These are phyloP conservation scores for Potamilus streckersoni DNA, from an alignment of 1,140 invertebrate species.

Conservation along the genomic window DNA sequence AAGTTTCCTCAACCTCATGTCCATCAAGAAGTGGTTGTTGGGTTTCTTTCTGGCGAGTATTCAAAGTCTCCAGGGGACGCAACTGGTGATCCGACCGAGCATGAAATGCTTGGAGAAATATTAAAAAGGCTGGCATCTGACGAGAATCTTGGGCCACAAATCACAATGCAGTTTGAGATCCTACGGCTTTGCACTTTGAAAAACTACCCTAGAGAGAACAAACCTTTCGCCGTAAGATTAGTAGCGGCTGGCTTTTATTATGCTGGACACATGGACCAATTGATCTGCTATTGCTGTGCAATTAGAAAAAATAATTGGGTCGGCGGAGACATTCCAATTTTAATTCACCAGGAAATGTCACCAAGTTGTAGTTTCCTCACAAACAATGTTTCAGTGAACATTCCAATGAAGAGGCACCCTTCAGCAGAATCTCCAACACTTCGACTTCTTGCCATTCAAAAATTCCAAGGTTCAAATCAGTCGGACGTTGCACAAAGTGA, in stretches of 20 bases:
- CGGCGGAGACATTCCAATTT: neutral
- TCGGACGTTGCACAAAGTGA: too few relatives aligned
- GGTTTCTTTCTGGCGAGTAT: too few relatives aligned
- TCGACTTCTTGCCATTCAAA: too few relatives aligned
- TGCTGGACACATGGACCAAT: neutral
- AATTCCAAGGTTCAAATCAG: too few relatives aligned
- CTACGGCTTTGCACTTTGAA: neutral
- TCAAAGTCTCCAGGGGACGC: too few relatives aligned
- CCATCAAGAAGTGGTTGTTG: too few relatives aligned
- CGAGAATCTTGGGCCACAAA: neutral
- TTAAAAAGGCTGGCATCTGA: neutral
- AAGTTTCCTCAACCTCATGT: too few relatives aligned
- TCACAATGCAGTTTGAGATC: neutral
- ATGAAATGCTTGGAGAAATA: neutral
- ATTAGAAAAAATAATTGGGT: neutral
- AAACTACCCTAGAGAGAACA: neutral
- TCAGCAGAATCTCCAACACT: too few relatives aligned
- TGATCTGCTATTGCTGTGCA: conserved; percentile 3
- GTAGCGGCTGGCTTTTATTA: neutral
- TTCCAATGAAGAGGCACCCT: neutral
- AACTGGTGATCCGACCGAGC: neutral
- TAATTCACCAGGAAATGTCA: neutral
- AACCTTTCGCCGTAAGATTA: neutral
- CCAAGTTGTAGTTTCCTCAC: neutral
- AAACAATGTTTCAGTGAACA: neutral